These are phyloP conservation scores for Yoshiicerus persimilis DNA, from an alignment of 1,140 invertebrate species.

Conservation along the genomic window DNA sequence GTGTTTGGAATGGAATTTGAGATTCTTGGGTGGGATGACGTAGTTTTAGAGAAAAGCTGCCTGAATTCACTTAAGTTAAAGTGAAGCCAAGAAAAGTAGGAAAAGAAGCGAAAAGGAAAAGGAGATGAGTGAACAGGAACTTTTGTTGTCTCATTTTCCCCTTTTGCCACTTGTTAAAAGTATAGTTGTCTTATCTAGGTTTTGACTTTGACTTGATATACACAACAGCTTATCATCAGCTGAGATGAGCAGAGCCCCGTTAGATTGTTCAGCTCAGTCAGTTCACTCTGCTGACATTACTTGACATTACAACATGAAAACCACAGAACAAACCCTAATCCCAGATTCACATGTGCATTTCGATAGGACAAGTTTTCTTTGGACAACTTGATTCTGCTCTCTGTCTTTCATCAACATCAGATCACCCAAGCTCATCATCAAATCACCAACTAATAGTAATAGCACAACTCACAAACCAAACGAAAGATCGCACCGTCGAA, in stretches of 20 bases:
- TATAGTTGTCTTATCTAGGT: not conserved
- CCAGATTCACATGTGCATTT: not conserved
- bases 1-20: not conserved
- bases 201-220: no score
- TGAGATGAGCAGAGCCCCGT: not conserved
- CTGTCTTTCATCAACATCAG: not conserved
- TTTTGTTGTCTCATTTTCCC: slow-evolving; percentile 8
- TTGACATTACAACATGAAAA: not conserved
- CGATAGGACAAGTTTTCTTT: not conserved
- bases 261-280: not conserved
- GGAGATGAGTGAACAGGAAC: not conserved
- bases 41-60: not conserved
- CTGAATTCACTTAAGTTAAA: not conserved
- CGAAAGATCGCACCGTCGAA: not conserved
- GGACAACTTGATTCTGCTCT: not conserved
- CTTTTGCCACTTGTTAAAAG: slow-evolving; percentile 1
- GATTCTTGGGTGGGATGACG: not conserved
- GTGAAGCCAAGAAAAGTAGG: not conserved
- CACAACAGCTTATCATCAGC: not conserved
- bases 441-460: not conserved
- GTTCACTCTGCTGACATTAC: not conserved
- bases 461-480: not conserved
- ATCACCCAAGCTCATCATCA: not conserved
- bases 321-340: not conserved
- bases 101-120: not conserved